phyloP scores from a whole-genome alignment of 2,888 invertebrate species.

The Selenia dentaria region DNA sequence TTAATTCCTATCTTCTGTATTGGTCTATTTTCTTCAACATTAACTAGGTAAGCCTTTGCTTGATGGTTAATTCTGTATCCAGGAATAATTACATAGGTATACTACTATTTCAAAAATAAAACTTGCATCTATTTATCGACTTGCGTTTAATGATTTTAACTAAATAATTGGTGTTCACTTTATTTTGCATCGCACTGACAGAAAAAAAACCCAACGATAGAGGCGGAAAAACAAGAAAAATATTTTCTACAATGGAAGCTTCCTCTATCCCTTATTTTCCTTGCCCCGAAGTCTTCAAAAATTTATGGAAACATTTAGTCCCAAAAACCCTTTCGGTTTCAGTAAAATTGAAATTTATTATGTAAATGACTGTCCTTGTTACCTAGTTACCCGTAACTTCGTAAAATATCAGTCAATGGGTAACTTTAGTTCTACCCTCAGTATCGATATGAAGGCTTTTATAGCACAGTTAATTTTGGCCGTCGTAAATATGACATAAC shows the following conservation, averaged over 20 bases:
- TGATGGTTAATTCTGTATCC: too few species aligned
- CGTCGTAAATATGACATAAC: slow-evolving; percentile 1
- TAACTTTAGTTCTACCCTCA: slow-evolving; percentile 25
- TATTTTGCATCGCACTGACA: too few species aligned
- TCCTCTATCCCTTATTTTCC: slow-evolving; percentile 9
- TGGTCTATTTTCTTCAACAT: not conserved
- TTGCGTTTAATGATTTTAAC: too few species aligned
- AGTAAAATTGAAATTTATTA: slow-evolving; percentile 38
- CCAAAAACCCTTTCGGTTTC: slow-evolving; percentile 33
- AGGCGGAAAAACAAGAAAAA: slow-evolving; percentile 1
- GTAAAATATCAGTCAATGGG: slow-evolving; percentile 35
- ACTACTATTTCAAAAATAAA: too few species aligned
- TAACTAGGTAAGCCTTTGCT: too few species aligned
- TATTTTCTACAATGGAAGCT: slow-evolving; percentile 11
- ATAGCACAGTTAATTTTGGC: slow-evolving; percentile 5
- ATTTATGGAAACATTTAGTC: slow-evolving; percentile 33
- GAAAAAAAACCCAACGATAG: not conserved
- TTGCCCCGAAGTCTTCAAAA: slow-evolving; percentile 18
- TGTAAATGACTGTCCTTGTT: slow-evolving; percentile 35
- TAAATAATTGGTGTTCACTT: too few species aligned
- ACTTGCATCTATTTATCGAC: too few species aligned
- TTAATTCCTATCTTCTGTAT: slow-evolving; percentile 3
- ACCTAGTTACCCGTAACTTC: slow-evolving; percentile 31
- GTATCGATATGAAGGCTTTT: slow-evolving; percentile 20
- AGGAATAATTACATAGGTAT: too few species aligned